Evolutionary conservation across 2,797 vertebrate species (phyloP).

Genomic region (Pipistrellus nathusii): DNA sequence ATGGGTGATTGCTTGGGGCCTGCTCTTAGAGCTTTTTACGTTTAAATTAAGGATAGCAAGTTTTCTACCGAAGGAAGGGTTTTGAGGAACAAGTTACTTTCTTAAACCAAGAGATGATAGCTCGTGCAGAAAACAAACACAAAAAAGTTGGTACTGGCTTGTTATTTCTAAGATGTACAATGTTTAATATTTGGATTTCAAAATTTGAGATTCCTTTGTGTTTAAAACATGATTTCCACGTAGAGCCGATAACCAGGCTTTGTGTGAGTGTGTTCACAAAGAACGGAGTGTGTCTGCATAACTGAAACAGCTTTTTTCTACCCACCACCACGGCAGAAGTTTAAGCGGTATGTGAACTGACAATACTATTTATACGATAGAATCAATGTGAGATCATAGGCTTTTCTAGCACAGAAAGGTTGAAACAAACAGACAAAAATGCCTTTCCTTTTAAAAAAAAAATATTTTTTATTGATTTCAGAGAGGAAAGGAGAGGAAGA

Average conservation of each 20-base stretch:
- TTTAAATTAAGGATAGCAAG: conserved; percentile 27
- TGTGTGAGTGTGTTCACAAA: not conserved
- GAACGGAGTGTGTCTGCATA: not conserved
- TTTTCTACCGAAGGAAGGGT: not conserved
- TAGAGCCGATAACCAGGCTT: not conserved
- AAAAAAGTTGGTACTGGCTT: not conserved
- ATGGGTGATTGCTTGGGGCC: not conserved
- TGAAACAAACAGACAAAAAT: conserved; percentile 12
- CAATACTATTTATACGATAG: not conserved
- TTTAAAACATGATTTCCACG: conserved; percentile 19
- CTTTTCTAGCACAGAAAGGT: conserved; percentile 21
- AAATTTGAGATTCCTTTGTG: not conserved
- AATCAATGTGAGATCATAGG: not conserved
- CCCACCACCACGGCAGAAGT: not conserved
- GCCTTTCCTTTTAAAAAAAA: not conserved
- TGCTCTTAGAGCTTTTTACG: not conserved
- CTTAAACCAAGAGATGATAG: not conserved
- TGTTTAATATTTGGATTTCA: conserved; percentile 30
- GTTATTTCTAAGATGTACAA: not conserved
- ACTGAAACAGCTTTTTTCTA: not conserved
- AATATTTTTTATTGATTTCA: too few species aligned
- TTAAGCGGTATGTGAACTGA: not conserved
- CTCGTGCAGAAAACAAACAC: not conserved
- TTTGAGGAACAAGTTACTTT: not conserved
- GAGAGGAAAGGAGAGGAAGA: too few species aligned